These are phyloP conservation scores for Zosterops lateralis DNA, from an alignment of 2,113 vertebrate species.

Conservation along the genomic window DNA sequence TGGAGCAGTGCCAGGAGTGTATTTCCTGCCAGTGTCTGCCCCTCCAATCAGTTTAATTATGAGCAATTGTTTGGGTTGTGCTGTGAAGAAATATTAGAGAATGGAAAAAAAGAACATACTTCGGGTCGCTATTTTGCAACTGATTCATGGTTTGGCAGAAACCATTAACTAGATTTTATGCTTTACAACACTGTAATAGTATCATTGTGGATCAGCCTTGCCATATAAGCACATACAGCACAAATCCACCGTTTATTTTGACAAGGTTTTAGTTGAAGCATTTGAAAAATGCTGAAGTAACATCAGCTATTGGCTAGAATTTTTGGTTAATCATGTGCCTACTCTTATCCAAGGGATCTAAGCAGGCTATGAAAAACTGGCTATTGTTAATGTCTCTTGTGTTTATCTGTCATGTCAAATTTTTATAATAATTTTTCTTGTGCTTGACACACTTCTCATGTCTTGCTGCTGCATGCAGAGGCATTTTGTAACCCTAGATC, in stretches of 20 bases:
- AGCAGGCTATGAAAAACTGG: slow-evolving; percentile 46
- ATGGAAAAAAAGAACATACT: slow-evolving; percentile 81
- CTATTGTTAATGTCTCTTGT: slow-evolving; percentile 42
- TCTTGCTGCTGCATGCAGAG: not conserved
- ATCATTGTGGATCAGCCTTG: slow-evolving; percentile 71
- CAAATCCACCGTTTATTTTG: slow-evolving; percentile 72
- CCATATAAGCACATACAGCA: slow-evolving; percentile 82
- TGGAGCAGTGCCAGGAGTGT: slow-evolving; percentile 58
- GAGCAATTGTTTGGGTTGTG: slow-evolving; percentile 79
- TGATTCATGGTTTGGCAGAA: slow-evolving; percentile 83
- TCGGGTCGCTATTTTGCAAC: slow-evolving; percentile 71
- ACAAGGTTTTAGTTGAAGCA: slow-evolving; percentile 72
- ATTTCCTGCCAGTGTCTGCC: slow-evolving; percentile 77
- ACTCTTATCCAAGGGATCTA: slow-evolving; percentile 41
- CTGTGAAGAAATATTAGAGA: slow-evolving; percentile 80
- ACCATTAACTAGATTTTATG: slow-evolving; percentile 73
- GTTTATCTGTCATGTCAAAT: slow-evolving; percentile 42
- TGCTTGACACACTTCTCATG: slow-evolving; percentile 38
- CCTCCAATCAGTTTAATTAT: slow-evolving; percentile 78
- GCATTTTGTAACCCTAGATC: not conserved
- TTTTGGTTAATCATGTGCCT: slow-evolving; percentile 32
- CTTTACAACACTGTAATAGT: slow-evolving; percentile 68
- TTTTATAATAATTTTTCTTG: slow-evolving; percentile 42
- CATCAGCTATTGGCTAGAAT: slow-evolving; percentile 57
- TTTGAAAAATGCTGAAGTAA: slow-evolving; percentile 74